Base-by-base conservation (phyloP, 1,140 invertebrate genomes). In the Argopecten irradians region DNA sequence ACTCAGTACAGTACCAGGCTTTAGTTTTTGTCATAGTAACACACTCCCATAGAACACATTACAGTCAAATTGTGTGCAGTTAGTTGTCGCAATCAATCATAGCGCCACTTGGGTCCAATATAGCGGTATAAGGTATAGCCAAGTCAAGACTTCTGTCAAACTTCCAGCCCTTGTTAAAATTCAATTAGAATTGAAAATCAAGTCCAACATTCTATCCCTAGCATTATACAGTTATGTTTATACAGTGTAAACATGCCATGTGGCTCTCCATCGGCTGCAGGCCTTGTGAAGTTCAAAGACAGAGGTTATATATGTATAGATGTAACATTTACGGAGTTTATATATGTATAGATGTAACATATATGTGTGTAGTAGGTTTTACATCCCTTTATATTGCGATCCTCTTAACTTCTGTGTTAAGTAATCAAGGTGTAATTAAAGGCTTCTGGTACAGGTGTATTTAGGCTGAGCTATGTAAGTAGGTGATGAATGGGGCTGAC, bases 121-220 rank as follows among this genome's bases (percentile, higher is more conserved):
- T 71, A 71, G 55, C 55, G 5, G n/a, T 71, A n/a, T 16, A 71
- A 71, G 55, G 55, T 71, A n/a, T n/a, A 71, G 55, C 55, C 22
- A 71, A 28, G 55, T 71, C 28, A 71, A 55, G 28, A 71, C 55
- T n/a, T 71, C 55, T 71, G 55, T 71, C 55, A 71, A 71, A 71
- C 55, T n/a, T 71, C 55, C 55, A 71, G 55, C n/a, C 55, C 55
- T 71, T 71, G 55, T 71, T 71, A 71, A 71, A 71, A 71, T 71
- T 71, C 55, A 71, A 71, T 71, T 71, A 71, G 55, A 71, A 71
- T 71, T n/a, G 55, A 71, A 71, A 71, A 71, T 71, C 55, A 71
- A 71, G 55, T 71, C 22, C n/a, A 71, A 71, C 55, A 71, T 71
- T 71, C 55, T 16, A n/a, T n/a, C n/a, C n/a, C n/a, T 28, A 11